A percentile compares a stretch with the other conserved stretches of the same genome.
These are phyloP conservation scores for Sciurus niger DNA, from an alignment of 2,113 vertebrate genomes.

Conservation along the genomic window DNA sequence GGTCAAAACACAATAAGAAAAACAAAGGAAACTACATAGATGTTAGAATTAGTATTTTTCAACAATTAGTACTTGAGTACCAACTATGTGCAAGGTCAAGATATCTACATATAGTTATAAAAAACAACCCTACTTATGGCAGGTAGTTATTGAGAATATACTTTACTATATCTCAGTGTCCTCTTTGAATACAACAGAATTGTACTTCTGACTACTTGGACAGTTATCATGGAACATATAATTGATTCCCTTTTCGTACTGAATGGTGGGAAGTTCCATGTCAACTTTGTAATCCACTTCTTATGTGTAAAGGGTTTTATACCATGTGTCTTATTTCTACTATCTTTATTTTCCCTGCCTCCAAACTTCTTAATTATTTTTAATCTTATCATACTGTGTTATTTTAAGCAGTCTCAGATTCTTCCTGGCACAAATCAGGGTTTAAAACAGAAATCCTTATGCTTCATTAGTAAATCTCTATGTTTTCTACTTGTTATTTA, in stretches of 20 bases:
- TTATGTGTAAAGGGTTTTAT: not conserved
- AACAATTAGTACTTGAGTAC: not conserved
- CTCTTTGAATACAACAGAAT: not conserved
- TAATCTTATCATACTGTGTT: not conserved
- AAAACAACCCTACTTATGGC: not conserved
- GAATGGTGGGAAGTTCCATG: not conserved
- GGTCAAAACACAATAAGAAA: not conserved
- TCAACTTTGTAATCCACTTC: not conserved
- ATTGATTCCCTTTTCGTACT: not conserved
- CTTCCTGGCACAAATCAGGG: slow-evolving; percentile 44
- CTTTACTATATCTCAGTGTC: not conserved
- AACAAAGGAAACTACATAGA: not conserved
- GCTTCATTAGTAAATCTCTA: not conserved
- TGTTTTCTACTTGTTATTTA: not conserved
- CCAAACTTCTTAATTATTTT: slow-evolving; percentile 23
- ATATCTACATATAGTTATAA: not conserved
- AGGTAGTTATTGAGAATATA: not conserved
- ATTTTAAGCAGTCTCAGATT: slow-evolving; percentile 27
- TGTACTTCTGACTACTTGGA: not conserved
- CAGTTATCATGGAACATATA: not conserved
- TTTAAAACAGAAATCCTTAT: not conserved
- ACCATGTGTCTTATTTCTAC: not conserved
- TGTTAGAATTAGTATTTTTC: not conserved
- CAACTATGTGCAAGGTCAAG: not conserved
- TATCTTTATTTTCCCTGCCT: not conserved